Base-by-base conservation (phyloP, 1,140 invertebrate genomes). In the Heliconius melpomene region DNA sequence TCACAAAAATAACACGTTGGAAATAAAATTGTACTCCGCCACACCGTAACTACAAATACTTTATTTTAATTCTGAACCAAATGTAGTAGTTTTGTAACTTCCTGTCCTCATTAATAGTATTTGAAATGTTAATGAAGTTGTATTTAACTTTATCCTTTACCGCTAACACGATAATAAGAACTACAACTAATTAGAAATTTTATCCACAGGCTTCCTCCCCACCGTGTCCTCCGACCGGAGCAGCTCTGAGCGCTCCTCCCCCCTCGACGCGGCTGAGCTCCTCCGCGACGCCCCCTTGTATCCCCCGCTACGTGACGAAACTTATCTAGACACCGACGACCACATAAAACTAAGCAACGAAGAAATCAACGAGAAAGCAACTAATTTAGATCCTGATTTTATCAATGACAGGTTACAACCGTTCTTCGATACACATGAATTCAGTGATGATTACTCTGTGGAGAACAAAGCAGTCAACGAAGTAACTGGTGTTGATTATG, bases 221-320 rank as follows among this genome's bases (percentile, higher is more conserved):
- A 77, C 79, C 75, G 76, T 80, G 60, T 29, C 78, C 78, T 83
- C 85, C 26, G 90, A 88, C 60, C 87, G 85, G 80, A 89, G 86
- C 74, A 90, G 89, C 75, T 90, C 89, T 26, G 89, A 90, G 77
- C 88, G 85, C 72, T 84, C 90, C 23, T 85, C 76, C 16, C 82
- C 78, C 79, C 86, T 83, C 7, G 87, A 87, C 20, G 88, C 83
- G 70, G 90, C 87, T 3, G 90, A 93, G 54, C 83, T 91, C 13
- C 84, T 92, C 74, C 89, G 91, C 2, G 92, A 93, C 54, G 92
- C 88, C 32, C 91, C 89, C 32, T 89, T 93, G 54, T 93, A 92
- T 82, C 92, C 92, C n/a, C 89, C 87, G 16, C 88, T 93, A 70
- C 85, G 86, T 74, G 83, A 86, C 76, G 80, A 83, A 23, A 70